Conservation (phyloP, 2,888 invertebrate genomes). For the Clunio marinus region DNA sequence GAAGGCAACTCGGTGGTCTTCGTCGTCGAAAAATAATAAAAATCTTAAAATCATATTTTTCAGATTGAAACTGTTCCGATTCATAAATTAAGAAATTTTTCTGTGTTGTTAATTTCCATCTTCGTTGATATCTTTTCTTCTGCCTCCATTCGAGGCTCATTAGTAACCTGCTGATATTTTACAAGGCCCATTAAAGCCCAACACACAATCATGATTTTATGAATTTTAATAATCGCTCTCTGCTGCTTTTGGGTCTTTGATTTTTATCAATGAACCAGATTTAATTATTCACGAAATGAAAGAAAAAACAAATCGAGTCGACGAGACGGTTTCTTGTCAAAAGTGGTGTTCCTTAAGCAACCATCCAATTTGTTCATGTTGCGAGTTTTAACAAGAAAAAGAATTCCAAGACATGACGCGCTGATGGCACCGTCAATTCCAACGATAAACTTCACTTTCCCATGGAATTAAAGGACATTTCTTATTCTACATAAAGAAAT, state of each 20-base stretch:
- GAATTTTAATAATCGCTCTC: slow-evolving; percentile 12
- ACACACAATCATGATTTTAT: slow-evolving; percentile 7
- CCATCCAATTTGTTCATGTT: too few relatives aligned
- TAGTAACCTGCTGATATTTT: slow-evolving; percentile 38
- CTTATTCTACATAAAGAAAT: not conserved
- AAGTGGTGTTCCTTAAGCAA: too few relatives aligned
- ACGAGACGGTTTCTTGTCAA: too few relatives aligned
- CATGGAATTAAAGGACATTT: not conserved
- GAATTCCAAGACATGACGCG: slow-evolving; percentile 5
- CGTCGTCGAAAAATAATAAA: not conserved
- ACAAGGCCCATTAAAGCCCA: slow-evolving; percentile 25
- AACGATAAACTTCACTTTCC: not conserved
- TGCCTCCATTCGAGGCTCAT: slow-evolving; percentile 34
- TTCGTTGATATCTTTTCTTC: slow-evolving; percentile 21
- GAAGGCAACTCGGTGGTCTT: slow-evolving; percentile 26
- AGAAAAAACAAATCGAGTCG: too few relatives aligned
- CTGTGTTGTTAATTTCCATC: slow-evolving; percentile 10
- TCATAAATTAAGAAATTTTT: slow-evolving; percentile 35
- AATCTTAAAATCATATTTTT: not conserved
- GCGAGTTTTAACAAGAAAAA: too few relatives aligned
- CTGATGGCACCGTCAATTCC: slow-evolving; percentile 2
- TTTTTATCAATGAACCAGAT: slow-evolving; percentile 39
- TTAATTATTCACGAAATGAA: slow-evolving; percentile 34
- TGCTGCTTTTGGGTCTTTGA: not conserved
- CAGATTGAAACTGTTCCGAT: slow-evolving; percentile 6